Evolutionary conservation across 2,113 vertebrate species (phyloP), one percentile per base, ranked within the genome.

Genomic region (Notothenia coriiceps): DNA sequence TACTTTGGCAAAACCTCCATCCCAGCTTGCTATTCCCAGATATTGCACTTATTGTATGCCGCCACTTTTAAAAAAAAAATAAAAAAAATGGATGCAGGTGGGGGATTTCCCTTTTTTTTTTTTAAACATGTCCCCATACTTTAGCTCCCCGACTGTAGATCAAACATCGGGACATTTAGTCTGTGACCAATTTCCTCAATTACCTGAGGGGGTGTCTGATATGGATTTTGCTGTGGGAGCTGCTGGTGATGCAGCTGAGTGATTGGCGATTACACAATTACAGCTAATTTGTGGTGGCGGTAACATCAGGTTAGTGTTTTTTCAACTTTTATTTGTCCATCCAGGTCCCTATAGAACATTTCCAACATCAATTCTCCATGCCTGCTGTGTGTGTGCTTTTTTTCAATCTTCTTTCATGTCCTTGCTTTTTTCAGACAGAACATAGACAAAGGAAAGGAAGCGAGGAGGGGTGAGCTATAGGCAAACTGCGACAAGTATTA

Each of bases 91-190:
- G 54, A 62, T 54, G 29, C 33, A 59, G 18, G 25, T 64, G 33
- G 54, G 50, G 4, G 2, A 29, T 67, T 72, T 13, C 4, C 7
- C 35, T 52, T 35, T 5, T 25, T 25, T 2, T 25, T 25, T 25
- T 25, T 4, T 4, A 4, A 4, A 29, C 29, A 29, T 29, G 3
- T 64, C 52, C 22, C 10, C 10, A 15, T 29, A 13, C 17, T 18
- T 44, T 4, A 10, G 50, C 43, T 0, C n/a, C 18, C 18, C 59
- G 56, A 71, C 69, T 62, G 68, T 56, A 62, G 33, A 84, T 64
- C 67, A 74, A 70, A 81, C 71, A 73, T 0, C 2, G 17, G 10
- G 77, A 81, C 81, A 56, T 1, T 46, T 59, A 20, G 9, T 49
- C 20, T 52, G 55, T 0, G 52, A 56, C 9, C 72, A 63, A 66